These are phyloP conservation scores for Pimpla rufipes DNA, from an alignment of 2,888 invertebrate genomes.

Conservation along the genomic window DNA sequence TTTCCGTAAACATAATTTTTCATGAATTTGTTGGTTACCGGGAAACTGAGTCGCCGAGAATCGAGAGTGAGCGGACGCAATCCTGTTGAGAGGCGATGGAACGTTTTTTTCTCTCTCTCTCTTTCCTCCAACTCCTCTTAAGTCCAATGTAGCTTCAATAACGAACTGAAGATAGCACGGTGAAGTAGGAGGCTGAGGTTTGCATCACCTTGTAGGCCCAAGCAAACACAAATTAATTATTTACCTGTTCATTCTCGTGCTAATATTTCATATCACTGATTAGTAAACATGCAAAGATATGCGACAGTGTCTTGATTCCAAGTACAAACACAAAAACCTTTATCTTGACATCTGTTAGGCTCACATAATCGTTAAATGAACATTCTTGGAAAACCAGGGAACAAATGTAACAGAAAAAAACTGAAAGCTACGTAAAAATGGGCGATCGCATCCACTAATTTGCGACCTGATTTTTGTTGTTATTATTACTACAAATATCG, in stretches of 20 bases:
- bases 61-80: conserved; percentile 23
- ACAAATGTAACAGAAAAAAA: no score
- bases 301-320: not conserved
- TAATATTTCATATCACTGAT: no score
- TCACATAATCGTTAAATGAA: no score
- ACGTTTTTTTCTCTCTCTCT: conserved; percentile 45
- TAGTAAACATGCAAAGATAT: no score
- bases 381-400: no score
- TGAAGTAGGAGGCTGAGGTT: conserved; percentile 50
- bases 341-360: no score
- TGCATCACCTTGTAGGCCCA: conserved; percentile 36
- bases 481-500: no score
- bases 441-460: no score
- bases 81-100: not conserved
- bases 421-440: no score
- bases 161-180: conserved; percentile 41
- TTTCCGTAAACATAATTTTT: no score
- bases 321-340: not conserved
- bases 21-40: not conserved
- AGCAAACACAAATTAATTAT: conserved; percentile 16
- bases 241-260: conserved; percentile 36
- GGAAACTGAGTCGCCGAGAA: conserved; percentile 8
- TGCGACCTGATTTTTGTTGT: no score
- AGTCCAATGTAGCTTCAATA: not conserved
- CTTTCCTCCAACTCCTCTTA: conserved; percentile 41